These are phyloP conservation scores for Tethea ocularis DNA, from an alignment of 2,888 invertebrate genomes.

Conservation along the genomic window DNA sequence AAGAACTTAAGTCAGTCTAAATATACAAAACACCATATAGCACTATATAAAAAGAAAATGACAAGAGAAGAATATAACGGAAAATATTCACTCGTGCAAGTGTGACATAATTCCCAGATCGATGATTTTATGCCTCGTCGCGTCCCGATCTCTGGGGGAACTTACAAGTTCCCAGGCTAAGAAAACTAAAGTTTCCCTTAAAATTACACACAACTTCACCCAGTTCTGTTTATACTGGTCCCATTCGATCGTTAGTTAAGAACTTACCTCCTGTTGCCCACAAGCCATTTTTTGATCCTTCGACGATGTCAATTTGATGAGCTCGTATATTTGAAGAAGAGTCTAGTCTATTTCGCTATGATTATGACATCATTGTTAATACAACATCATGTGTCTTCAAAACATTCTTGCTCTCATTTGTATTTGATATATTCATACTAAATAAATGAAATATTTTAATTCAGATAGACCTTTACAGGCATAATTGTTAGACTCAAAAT, in stretches of 20 bases:
- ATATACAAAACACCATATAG: too few relatives aligned
- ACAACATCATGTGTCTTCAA: too few relatives aligned
- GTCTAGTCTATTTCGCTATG: neutral
- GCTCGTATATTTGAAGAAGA: neutral
- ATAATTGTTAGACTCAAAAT: too few relatives aligned
- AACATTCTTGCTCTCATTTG: too few relatives aligned
- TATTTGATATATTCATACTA: too few relatives aligned
- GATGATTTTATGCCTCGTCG: conserved; percentile 37
- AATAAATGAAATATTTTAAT: too few relatives aligned
- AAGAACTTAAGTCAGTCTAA: too few relatives aligned
- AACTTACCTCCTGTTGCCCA: neutral
- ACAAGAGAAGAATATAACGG: neutral
- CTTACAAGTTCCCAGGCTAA: conserved; percentile 15
- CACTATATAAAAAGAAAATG: neutral
- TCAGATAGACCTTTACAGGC: too few relatives aligned
- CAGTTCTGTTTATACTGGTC: neutral
- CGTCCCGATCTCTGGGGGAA: conserved; percentile 24
- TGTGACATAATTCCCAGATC: conserved; percentile 29
- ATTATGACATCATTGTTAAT: too few relatives aligned
- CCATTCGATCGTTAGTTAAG: neutral
- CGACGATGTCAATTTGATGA: neutral
- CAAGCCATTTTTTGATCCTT: neutral
- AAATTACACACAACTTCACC: conserved; percentile 16
- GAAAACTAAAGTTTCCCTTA: conserved; percentile 20
- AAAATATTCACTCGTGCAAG: conserved; percentile 22